A percentile compares a stretch with the other conserved stretches of the same genome.
These are phyloP conservation scores for Aricia artaxerxes DNA, from an alignment of 2,888 invertebrate genomes.

Conservation along the genomic window DNA sequence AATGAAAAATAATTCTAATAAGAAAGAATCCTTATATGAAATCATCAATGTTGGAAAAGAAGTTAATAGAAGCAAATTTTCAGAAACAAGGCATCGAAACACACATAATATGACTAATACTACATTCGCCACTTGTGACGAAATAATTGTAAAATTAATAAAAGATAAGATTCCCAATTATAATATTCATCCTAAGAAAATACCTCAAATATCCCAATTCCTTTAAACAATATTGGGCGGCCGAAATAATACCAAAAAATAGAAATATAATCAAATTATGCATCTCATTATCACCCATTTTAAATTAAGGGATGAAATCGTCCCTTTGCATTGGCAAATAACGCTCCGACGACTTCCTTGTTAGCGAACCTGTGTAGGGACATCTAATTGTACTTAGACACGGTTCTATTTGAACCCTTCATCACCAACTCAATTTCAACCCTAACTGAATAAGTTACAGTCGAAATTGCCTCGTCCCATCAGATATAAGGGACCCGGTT, in stretches of 20 bases:
- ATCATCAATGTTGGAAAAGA: not conserved
- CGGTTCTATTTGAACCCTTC: constrained; percentile 45
- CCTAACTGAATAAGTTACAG: constrained; percentile 41
- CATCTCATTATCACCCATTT: constrained; percentile 74
- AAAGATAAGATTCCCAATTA: not conserved
- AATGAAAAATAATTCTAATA: not conserved
- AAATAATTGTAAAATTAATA: not conserved
- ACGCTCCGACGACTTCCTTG: constrained; percentile 70
- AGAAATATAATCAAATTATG: constrained; percentile 65
- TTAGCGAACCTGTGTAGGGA: constrained; percentile 65
- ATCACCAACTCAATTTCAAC: constrained; percentile 37
- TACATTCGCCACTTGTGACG: not conserved
- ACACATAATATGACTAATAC: too few relatives aligned
- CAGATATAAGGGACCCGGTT: constrained; percentile 43
- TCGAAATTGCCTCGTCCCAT: constrained; percentile 40
- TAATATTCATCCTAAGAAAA: constrained; percentile 11
- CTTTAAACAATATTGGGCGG: constrained; percentile 34
- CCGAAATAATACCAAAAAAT: constrained; percentile 40
- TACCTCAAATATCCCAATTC: constrained; percentile 24
- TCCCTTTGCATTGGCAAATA: constrained; percentile 75
- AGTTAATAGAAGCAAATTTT: not conserved
- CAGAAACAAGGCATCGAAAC: too few relatives aligned
- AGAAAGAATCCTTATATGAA: not conserved
- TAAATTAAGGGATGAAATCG: constrained; percentile 72
- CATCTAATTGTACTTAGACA: constrained; percentile 49